A percentile compares a stretch with the other conserved stretches of the same genome.
phyloP scores from a whole-genome alignment of 1,140 invertebrate genomes.

The Zaprionus gabonicus region DNA sequence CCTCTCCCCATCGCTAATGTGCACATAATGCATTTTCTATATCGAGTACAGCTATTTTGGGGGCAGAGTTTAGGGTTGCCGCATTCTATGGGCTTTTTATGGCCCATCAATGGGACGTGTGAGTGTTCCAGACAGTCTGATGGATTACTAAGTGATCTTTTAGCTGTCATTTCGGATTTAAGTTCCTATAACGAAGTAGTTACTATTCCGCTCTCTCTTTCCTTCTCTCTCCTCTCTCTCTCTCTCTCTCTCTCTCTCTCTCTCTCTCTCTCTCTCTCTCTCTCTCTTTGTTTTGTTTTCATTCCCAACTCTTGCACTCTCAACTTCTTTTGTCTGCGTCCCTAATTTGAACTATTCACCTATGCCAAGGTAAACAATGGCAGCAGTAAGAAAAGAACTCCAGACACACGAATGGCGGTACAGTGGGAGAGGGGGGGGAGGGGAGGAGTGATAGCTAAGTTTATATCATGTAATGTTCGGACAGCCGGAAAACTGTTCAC shows the following conservation, averaged over 20 bases:
- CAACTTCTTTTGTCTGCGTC: conserved; percentile 37
- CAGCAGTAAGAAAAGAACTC: conserved; percentile 20
- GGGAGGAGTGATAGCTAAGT: conserved; percentile 8
- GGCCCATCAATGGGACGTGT: conserved; percentile 17
- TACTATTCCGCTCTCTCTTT: neutral
- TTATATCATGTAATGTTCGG: conserved; percentile 59
- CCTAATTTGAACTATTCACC: conserved; percentile 65
- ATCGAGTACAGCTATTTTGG: conserved; percentile 1
- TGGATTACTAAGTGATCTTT: conserved; percentile 68
- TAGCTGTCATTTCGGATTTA: conserved; percentile 24
- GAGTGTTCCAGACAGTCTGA: conserved; percentile 38
- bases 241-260: neutral
- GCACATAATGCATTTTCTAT: conserved; percentile 70
- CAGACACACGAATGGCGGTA: neutral
- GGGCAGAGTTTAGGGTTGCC: neutral
- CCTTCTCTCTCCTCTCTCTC: too few species aligned
- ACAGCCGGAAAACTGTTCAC: conserved; percentile 56
- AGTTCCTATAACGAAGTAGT: neutral
- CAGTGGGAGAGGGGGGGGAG: neutral
- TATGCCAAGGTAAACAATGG: conserved; percentile 67
- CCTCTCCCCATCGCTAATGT: conserved; percentile 45
- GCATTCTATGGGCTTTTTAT: conserved; percentile 21
- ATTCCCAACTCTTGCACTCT: neutral
- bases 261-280: neutral
- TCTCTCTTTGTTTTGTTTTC: neutral